Conservation (phyloP, 2,113 vertebrate species). For the Calyptommatus sinebrachiatus region DNA sequence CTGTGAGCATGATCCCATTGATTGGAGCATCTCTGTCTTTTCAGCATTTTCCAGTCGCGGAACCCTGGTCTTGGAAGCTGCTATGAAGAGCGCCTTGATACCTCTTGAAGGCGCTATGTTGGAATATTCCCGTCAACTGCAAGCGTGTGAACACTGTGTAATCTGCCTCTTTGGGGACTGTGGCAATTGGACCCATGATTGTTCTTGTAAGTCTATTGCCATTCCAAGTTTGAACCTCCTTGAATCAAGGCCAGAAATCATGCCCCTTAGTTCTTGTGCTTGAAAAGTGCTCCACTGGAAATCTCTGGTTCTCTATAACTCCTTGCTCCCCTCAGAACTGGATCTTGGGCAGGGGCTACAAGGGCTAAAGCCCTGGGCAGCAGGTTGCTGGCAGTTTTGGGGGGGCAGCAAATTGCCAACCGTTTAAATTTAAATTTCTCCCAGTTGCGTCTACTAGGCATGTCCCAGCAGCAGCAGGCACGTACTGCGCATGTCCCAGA, state of each 20-base stretch:
- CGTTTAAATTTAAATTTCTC: too few relatives aligned
- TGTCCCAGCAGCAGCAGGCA: too few relatives aligned
- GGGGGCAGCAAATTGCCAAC: too few relatives aligned
- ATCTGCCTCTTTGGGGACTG: slow-evolving; percentile 83
- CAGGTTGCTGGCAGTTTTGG: too few relatives aligned
- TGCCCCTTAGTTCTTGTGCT: neutral
- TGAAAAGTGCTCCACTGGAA: neutral
- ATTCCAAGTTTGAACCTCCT: neutral
- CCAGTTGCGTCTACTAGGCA: too few relatives aligned
- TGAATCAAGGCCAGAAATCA: neutral
- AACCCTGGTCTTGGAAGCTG: slow-evolving; percentile 79
- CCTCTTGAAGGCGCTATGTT: slow-evolving; percentile 68
- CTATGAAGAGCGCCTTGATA: slow-evolving; percentile 74
- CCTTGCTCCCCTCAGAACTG: neutral
- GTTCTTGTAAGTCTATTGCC: slow-evolving; percentile 54
- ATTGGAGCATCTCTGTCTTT: neutral
- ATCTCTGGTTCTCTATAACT: too few relatives aligned
- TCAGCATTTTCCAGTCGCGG: slow-evolving; percentile 79
- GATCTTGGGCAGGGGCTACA: too few relatives aligned
- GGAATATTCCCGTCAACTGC: slow-evolving; percentile 68
- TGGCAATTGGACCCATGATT: slow-evolving; percentile 69
- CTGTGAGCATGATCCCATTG: neutral
- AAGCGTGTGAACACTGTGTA: slow-evolving; percentile 71
- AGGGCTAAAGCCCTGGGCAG: too few relatives aligned
- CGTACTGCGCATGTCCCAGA: too few relatives aligned